Conservation (phyloP, 2,113 vertebrate genomes). For the Sander vitreus region DNA sequence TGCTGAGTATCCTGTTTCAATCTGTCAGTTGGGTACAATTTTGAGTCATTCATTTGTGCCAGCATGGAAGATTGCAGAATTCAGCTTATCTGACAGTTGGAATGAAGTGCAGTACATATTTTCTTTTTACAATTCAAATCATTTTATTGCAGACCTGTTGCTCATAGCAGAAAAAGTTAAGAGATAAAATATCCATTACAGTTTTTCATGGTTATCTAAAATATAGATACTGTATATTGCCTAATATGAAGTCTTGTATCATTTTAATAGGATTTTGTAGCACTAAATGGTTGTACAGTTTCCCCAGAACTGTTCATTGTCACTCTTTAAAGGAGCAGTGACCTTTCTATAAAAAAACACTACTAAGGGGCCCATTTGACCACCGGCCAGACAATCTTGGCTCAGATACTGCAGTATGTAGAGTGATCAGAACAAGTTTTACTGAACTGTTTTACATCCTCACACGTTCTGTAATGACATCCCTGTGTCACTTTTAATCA, state of each 20-base stretch:
- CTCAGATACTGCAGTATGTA: background rate
- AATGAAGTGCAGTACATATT: background rate
- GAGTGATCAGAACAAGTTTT: background rate
- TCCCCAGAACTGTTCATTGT: background rate
- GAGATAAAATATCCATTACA: background rate
- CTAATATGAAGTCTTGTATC: background rate
- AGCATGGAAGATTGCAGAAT: background rate
- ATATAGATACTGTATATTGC: background rate
- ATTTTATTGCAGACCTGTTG: background rate
- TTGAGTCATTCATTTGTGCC: constrained; percentile 1
- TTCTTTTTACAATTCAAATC: background rate
- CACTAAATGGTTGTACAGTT: background rate
- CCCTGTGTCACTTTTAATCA: background rate
- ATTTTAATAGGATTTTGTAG: background rate
- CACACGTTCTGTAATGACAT: background rate
- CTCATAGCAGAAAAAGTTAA: background rate
- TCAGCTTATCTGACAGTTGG: background rate
- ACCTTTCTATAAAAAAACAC: background rate
- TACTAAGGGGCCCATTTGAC: background rate
- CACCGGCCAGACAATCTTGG: background rate
- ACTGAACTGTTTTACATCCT: background rate
- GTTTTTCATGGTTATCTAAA: background rate
- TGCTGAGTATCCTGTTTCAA: constrained; percentile 29
- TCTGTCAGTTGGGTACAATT: constrained; percentile 4
- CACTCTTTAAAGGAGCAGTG: background rate